Evolutionary conservation across 2,797 vertebrate species (phyloP).

Genomic region (Valencia hispanica): DNA sequence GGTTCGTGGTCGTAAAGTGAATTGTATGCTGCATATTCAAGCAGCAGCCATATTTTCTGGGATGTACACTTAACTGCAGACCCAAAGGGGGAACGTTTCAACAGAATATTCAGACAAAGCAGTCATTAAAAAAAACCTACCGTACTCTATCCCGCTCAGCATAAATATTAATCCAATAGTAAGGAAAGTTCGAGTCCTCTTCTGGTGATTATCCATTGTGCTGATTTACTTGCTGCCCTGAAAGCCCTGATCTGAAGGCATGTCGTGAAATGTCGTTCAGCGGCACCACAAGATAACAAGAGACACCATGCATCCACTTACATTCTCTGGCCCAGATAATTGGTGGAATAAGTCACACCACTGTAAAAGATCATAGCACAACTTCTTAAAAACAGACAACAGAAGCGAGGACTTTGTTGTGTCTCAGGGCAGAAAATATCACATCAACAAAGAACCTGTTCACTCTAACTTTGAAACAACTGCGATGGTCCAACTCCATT

Average conservation of each 20-base stretch:
- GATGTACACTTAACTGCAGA: conserved; percentile 14
- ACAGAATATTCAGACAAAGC: conserved; percentile 6
- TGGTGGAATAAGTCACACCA: conserved; percentile 39
- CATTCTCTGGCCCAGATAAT: conserved; percentile 34
- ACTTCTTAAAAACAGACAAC: conserved; percentile 12
- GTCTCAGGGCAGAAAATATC: not conserved
- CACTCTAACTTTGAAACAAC: conserved; percentile 10
- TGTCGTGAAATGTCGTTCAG: conserved; percentile 44
- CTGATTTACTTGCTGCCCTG: conserved; percentile 29
- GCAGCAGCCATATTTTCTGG: conserved; percentile 1
- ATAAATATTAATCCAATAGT: conserved; percentile 86
- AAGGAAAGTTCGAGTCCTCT: conserved; percentile 80
- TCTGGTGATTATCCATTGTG: conserved; percentile 78
- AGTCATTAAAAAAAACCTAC: conserved; percentile 68
- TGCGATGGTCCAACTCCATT: conserved; percentile 16
- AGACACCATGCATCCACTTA: conserved; percentile 67
- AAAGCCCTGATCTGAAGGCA: conserved; percentile 36
- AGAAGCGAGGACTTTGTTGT: not conserved
- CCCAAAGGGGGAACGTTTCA: not conserved
- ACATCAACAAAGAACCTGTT: conserved; percentile 14
- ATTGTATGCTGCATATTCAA: conserved; percentile 30
- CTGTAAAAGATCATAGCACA: conserved; percentile 30
- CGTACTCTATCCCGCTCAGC: conserved; percentile 86
- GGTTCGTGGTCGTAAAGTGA: not conserved
- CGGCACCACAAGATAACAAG: conserved; percentile 63